Conservation (phyloP, 2,113 vertebrate genomes). For the Puntigrus tetrazona region DNA sequence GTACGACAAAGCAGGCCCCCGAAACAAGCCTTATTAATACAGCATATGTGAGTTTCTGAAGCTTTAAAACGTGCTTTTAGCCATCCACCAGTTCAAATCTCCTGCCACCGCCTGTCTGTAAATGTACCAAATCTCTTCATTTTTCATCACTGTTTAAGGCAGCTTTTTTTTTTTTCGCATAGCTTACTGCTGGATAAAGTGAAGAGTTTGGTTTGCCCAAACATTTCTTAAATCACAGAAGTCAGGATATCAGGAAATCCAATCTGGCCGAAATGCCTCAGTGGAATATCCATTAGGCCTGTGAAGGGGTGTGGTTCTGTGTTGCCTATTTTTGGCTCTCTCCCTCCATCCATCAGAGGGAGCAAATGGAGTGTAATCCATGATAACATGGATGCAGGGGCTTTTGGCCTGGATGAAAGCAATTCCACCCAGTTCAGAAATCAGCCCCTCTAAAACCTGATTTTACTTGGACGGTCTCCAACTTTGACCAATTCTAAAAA, state of each 20-base stretch:
- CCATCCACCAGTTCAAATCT: neutral
- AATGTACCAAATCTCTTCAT: neutral
- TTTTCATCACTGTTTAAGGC: conserved; percentile 7
- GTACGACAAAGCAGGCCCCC: neutral
- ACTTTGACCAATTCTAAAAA: conserved; percentile 40
- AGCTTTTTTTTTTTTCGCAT: neutral
- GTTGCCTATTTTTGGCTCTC: conserved; percentile 51
- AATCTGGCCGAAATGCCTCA: conserved; percentile 49
- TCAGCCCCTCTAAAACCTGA: conserved; percentile 49
- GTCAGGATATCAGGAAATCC: conserved; percentile 35
- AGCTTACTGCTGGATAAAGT: neutral
- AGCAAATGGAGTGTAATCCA: conserved; percentile 67
- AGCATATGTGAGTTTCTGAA: neutral
- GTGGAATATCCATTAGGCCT: conserved; percentile 48
- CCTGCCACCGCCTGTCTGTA: neutral
- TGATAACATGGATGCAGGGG: conserved; percentile 61
- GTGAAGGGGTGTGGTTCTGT: conserved; percentile 58
- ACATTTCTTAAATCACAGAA: conserved; percentile 40
- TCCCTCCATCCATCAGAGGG: conserved; percentile 49
- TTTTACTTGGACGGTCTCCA: conserved; percentile 39
- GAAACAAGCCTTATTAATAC: neutral
- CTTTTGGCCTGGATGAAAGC: conserved; percentile 66
- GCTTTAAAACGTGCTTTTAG: neutral
- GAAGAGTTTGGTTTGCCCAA: conserved; percentile 27
- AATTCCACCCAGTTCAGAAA: conserved; percentile 62